Percentiles rank a stretch among this genome's conserved stretches.
Conservation (phyloP, 1,140 invertebrate species). For the Bombus affinis region DNA sequence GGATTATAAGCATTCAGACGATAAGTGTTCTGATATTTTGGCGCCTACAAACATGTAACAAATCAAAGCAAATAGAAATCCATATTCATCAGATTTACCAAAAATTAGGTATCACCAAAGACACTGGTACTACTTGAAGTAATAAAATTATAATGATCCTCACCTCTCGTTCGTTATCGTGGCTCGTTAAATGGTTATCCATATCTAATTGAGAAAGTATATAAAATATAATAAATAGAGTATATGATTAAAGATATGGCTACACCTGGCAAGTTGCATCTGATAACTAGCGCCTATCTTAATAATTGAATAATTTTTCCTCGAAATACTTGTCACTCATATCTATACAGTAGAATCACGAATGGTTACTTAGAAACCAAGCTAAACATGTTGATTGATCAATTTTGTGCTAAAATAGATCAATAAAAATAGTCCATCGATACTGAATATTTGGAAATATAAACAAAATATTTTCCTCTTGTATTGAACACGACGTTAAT, state of each 20-base stretch:
- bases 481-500: background rate
- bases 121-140: background rate
- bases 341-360: too few relatives aligned
- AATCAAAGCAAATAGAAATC: background rate
- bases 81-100: background rate
- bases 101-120: background rate
- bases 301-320: background rate
- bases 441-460: background rate
- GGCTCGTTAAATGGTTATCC: constrained; percentile 15
- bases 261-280: background rate
- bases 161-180: constrained; percentile 47
- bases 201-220: constrained; percentile 28
- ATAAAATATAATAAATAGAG: background rate
- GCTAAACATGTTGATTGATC: constrained; percentile 19
- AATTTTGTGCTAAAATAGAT: background rate
- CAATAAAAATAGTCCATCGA: background rate
- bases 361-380: constrained; percentile 28
- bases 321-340: background rate
- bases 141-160: background rate
- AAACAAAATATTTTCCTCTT: background rate
- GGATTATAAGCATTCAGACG: constrained; percentile 81
- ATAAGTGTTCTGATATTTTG: constrained; percentile 82
- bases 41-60: constrained; percentile 60
- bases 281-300: background rate
- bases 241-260: background rate